phyloP scores from a whole-genome alignment of 2,888 invertebrate genomes.

The Heliothis peltigera region DNA sequence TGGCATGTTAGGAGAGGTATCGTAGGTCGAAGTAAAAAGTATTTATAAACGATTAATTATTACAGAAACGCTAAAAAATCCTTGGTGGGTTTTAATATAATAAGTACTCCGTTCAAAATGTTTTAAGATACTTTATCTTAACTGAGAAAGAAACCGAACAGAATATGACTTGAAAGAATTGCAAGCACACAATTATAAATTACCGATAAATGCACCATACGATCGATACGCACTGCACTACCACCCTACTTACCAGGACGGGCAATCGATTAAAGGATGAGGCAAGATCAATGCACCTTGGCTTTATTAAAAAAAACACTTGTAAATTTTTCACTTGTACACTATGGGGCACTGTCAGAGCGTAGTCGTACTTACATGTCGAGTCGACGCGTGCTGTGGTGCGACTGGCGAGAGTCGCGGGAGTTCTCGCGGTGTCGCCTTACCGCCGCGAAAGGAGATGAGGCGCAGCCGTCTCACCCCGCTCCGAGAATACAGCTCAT shows the following conservation, averaged over 20 bases:
- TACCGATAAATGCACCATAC: conserved; percentile 56
- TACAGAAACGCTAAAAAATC: conserved; percentile 6
- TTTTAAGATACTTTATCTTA: conserved; percentile 30
- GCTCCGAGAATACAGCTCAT: conserved; percentile 78
- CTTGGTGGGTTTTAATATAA: background rate
- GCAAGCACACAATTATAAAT: conserved; percentile 43
- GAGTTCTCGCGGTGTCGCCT: conserved; percentile 85
- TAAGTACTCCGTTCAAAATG: conserved; percentile 6
- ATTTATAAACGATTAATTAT: conserved; percentile 25
- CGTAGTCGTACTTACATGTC: conserved; percentile 87
- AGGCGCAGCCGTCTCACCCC: conserved; percentile 73
- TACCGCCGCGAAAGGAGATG: conserved; percentile 89
- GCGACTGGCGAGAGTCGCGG: conserved; percentile 85
- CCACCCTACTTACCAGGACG: conserved; percentile 78
- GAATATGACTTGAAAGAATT: conserved; percentile 33
- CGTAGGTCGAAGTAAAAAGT: conserved; percentile 50
- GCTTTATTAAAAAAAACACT: conserved; percentile 73
- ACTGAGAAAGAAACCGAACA: conserved; percentile 10
- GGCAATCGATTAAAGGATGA: conserved; percentile 55
- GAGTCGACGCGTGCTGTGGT: conserved; percentile 90
- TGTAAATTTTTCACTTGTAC: conserved; percentile 76
- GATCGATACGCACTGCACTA: conserved; percentile 72
- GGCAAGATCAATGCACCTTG: conserved; percentile 78
- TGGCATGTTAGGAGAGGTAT: conserved; percentile 55
- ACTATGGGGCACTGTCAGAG: conserved; percentile 79